A percentile compares a stretch with the other conserved stretches of the same genome.
These are phyloP conservation scores for Chaunax sp. DNA, from an alignment of 2,797 vertebrate genomes.

Conservation along the genomic window DNA sequence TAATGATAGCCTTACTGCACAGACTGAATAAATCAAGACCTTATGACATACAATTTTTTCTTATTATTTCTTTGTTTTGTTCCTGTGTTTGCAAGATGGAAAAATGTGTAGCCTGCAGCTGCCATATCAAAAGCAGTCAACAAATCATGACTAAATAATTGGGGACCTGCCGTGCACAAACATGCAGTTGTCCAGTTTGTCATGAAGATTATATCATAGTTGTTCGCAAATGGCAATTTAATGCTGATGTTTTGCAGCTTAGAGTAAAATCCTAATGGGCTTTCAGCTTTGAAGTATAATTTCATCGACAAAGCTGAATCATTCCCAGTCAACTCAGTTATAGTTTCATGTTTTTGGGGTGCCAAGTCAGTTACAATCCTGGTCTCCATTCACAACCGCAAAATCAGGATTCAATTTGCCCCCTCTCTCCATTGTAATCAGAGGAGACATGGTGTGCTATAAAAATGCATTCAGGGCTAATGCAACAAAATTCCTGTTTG, in stretches of 20 bases:
- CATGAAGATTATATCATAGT: conserved; percentile 68
- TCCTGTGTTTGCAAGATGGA: conserved; percentile 21
- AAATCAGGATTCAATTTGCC: conserved; percentile 64
- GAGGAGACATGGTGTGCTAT: conserved; percentile 25
- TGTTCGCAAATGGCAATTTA: conserved; percentile 66
- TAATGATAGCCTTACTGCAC: conserved; percentile 41
- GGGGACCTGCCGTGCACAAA: conserved; percentile 47
- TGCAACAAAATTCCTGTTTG: conserved; percentile 32
- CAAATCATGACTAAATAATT: conserved; percentile 60
- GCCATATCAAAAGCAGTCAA: conserved; percentile 21
- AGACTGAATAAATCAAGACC: conserved; percentile 54
- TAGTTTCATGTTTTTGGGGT: conserved; percentile 54
- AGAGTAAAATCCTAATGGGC: conserved; percentile 60
- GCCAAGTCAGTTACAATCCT: conserved; percentile 44
- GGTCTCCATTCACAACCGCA: conserved; percentile 38
- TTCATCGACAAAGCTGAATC: conserved; percentile 54
- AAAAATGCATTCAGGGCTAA: conserved; percentile 33
- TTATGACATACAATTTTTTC: conserved; percentile 47
- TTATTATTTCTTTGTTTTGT: conserved; percentile 4
- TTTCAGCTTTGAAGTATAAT: conserved; percentile 64
- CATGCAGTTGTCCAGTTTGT: conserved; percentile 57
- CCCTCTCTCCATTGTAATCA: conserved; percentile 27
- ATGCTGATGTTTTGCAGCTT: conserved; percentile 67
- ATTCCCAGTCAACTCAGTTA: conserved; percentile 48
- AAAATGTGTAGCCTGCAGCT: conserved; percentile 42